These are phyloP conservation scores for Hedya salicella DNA, from an alignment of 2,888 invertebrate species.

Conservation along the genomic window DNA sequence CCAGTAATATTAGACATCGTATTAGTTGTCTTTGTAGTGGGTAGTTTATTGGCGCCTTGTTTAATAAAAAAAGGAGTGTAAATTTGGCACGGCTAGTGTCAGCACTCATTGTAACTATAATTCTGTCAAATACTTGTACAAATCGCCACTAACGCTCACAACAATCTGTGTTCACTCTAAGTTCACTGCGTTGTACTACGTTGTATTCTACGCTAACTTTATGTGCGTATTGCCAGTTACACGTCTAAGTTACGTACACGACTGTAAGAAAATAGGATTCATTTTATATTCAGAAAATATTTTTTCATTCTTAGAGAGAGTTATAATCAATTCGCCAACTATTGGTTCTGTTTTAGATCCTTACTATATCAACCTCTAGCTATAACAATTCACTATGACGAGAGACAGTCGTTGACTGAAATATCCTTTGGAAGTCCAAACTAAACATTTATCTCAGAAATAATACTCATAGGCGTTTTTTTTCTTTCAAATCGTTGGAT, in stretches of 20 bases:
- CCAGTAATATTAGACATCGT: background rate
- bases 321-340: conserved; percentile 71
- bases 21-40: background rate
- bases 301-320: conserved; percentile 67
- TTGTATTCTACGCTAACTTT: conserved; percentile 55
- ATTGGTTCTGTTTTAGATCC: conserved; percentile 70
- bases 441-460: conserved; percentile 59
- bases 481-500: conserved; percentile 65
- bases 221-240: conserved; percentile 79
- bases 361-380: conserved; percentile 67
- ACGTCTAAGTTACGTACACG: conserved; percentile 74
- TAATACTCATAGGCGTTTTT: conserved; percentile 59
- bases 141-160: conserved; percentile 53
- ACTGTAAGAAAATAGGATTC: conserved; percentile 82
- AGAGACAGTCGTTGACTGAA: conserved; percentile 76
- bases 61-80: conserved; percentile 46
- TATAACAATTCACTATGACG: conserved; percentile 72
- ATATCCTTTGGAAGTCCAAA: conserved; percentile 59
- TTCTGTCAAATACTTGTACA: conserved; percentile 47
- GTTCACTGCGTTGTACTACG: conserved; percentile 59
- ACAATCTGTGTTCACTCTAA: conserved; percentile 53
- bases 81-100: conserved; percentile 75
- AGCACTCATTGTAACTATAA: conserved; percentile 50
- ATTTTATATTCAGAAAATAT: conserved; percentile 80
- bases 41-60: background rate